A percentile compares a stretch with the other conserved stretches of the same genome.
phyloP scores from a whole-genome alignment of 1,140 invertebrate species.

The Drosophila takahashii region DNA sequence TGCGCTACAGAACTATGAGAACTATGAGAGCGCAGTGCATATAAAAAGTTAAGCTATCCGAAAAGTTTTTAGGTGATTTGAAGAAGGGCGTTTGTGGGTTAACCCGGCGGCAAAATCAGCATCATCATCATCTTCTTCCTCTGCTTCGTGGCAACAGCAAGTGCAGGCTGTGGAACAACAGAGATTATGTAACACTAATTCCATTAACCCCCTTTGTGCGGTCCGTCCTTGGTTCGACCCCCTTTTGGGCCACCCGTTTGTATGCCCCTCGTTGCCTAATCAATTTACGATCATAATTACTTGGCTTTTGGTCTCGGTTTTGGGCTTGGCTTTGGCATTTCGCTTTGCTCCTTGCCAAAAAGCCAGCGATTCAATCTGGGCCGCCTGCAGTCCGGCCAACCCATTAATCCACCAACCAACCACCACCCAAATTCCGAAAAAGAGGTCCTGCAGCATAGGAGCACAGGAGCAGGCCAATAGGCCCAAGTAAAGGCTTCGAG shows the following conservation, averaged over 20 bases:
- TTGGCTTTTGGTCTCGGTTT: constrained; percentile 57
- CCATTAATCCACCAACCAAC: not conserved
- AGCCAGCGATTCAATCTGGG: constrained; percentile 61
- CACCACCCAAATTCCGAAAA: not conserved
- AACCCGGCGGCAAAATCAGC: constrained; percentile 4
- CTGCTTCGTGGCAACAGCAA: not conserved
- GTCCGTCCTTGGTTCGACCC: constrained; percentile 13
- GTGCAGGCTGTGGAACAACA: constrained; percentile 29
- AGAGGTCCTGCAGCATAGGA: not conserved
- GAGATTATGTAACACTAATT: constrained; percentile 56
- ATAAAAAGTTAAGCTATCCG: constrained; percentile 11
- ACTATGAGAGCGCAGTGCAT: not conserved
- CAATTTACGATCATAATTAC: constrained; percentile 82
- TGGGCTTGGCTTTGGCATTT: constrained; percentile 39
- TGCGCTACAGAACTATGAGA: not conserved
- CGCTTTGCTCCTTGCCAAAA: constrained; percentile 47
- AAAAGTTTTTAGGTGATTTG: constrained; percentile 8
- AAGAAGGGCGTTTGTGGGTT: constrained; percentile 15
- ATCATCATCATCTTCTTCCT: not conserved
- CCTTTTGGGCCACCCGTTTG: constrained; percentile 3
- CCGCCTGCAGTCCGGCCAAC: not conserved
- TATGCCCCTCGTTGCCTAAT: constrained; percentile 48
- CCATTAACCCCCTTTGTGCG: constrained; percentile 55
- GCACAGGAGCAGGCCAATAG: constrained; percentile 22
- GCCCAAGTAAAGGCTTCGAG: constrained; percentile 66